These are phyloP conservation scores for Drosophila meridiana DNA, from an alignment of 2,888 invertebrate species.

Conservation along the genomic window DNA sequence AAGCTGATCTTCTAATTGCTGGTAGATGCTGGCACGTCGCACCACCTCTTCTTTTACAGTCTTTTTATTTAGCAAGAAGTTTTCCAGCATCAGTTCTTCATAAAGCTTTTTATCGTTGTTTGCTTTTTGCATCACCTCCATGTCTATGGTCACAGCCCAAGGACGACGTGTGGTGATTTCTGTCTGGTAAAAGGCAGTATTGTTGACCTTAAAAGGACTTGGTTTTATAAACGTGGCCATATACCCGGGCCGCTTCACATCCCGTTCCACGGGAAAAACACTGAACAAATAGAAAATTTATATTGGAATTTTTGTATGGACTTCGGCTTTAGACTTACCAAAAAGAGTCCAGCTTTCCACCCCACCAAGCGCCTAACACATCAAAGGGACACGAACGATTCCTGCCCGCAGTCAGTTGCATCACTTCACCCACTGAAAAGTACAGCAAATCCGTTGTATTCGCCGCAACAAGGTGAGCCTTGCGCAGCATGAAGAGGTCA, in stretches of 20 bases:
- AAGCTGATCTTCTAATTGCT: slow-evolving; percentile 7
- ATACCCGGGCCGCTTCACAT: slow-evolving; percentile 50
- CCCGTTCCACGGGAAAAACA: slow-evolving; percentile 60
- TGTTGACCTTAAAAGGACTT: slow-evolving; percentile 49
- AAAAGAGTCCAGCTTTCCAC: slow-evolving; percentile 2
- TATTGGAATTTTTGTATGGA: no score
- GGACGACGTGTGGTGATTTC: slow-evolving; percentile 61
- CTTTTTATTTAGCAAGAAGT: slow-evolving; percentile 20
- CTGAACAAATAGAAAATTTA: slow-evolving; percentile 22
- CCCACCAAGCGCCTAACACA: slow-evolving; percentile 65
- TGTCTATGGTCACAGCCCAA: slow-evolving; percentile 40
- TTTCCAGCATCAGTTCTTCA: neutral
- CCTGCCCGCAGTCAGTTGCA: slow-evolving; percentile 43
- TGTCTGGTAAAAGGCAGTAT: slow-evolving; percentile 52
- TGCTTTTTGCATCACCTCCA: slow-evolving; percentile 14
- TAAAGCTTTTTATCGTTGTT: slow-evolving; percentile 12
- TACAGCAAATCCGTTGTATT: slow-evolving; percentile 66
- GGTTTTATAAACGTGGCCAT: slow-evolving; percentile 66
- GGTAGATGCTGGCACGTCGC: slow-evolving; percentile 1
- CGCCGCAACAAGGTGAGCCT: slow-evolving; percentile 56
- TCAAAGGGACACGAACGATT: slow-evolving; percentile 57
- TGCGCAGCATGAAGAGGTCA: slow-evolving; percentile 68
- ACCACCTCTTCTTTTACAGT: slow-evolving; percentile 31
- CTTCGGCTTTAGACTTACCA: slow-evolving; percentile 39
- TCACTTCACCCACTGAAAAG: slow-evolving; percentile 54